Percentiles rank a stretch among this genome's conserved stretches.
These are phyloP conservation scores for Drosophila cognata DNA, from an alignment of 2,888 invertebrate genomes.

Conservation along the genomic window DNA sequence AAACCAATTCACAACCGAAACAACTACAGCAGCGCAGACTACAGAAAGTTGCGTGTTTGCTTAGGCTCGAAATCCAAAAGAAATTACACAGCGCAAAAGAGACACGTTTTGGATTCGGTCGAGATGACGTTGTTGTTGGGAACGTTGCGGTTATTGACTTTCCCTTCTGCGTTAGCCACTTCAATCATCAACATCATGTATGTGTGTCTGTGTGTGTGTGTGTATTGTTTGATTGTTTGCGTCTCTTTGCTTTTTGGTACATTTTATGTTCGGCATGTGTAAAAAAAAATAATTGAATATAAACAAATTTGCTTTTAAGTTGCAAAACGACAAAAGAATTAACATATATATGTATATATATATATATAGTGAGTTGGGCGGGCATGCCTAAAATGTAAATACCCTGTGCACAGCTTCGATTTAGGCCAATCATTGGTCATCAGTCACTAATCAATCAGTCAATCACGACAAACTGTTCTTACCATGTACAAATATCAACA, in stretches of 20 bases:
- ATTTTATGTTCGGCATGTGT: constrained; percentile 17
- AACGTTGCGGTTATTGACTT: constrained; percentile 67
- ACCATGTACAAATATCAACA: not conserved
- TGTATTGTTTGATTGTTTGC: constrained; percentile 19
- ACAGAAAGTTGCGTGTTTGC: constrained; percentile 68
- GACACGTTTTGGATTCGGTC: constrained; percentile 17
- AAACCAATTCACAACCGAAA: constrained; percentile 12
- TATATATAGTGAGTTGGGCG: not conserved
- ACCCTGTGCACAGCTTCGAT: not conserved
- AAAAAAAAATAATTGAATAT: constrained; percentile 46
- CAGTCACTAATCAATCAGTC: not conserved
- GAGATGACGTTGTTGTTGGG: constrained; percentile 31
- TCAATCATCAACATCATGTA: constrained; percentile 13
- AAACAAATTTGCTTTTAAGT: constrained; percentile 55
- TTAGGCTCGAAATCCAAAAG: constrained; percentile 59
- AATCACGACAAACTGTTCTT: not conserved
- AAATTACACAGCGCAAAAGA: constrained; percentile 31
- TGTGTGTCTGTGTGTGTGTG: not conserved
- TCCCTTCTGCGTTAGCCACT: constrained; percentile 33
- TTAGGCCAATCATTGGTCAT: not conserved
- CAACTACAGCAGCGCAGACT: constrained; percentile 2
- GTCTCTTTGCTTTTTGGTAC: constrained; percentile 31
- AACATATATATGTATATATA: constrained; percentile 1
- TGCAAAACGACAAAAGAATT: not conserved
- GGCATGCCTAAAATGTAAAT: not conserved